Evolutionary conservation across 2,113 vertebrate species (phyloP), one percentile per base, ranked within the genome.

Genomic region (Mormoops blainvillei): DNA sequence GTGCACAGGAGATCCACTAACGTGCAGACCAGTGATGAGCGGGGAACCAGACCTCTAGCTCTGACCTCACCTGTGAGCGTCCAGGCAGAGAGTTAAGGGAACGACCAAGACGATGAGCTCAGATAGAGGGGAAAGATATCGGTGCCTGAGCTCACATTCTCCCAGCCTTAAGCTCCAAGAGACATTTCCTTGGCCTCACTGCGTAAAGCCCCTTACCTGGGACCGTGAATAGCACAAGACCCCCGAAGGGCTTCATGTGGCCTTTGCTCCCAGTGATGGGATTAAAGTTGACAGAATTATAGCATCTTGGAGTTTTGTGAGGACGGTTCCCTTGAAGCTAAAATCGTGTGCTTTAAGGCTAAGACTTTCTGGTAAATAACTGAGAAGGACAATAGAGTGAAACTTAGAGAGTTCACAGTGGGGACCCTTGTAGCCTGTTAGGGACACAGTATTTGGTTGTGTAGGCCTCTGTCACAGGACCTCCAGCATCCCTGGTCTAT

Each of bases 81-180:
- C n/a, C 8, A 5, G 18, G 31, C 15, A 24, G 22, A 65, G 56
- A 28, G 16, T n/a, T 24, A 3, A 3, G 5, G 24, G 10, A 58
- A 24, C 3, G 24, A 3, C 54, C 20, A 8, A 56, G 54, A 24
- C 22, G 54, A 2, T 6, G 12, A 16, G 43, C 45, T 11, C 74
- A 24, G 38, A 3, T 5, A 1, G 33, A 18, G 61, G 61, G 1
- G 31, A 16, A 11, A 3, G 16, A 5, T 0, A 8, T 18, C 0
- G 2, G 3, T 28, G 1, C 2, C 7, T 9, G 61, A 22, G 38
- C 31, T 67, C 24, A 7, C 1, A 0, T 11, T 74, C 26, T 61
- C 54, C 87, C 31, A 5, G 5, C 4, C 1, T 33, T 16, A 4
- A 52, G 28, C 56, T 63, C 41, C 28, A 5, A 45, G 38, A 68